Percentiles rank a stretch among this genome's conserved stretches.
phyloP scores from a whole-genome alignment of 2,888 invertebrate genomes.

The Carcina quercana region DNA sequence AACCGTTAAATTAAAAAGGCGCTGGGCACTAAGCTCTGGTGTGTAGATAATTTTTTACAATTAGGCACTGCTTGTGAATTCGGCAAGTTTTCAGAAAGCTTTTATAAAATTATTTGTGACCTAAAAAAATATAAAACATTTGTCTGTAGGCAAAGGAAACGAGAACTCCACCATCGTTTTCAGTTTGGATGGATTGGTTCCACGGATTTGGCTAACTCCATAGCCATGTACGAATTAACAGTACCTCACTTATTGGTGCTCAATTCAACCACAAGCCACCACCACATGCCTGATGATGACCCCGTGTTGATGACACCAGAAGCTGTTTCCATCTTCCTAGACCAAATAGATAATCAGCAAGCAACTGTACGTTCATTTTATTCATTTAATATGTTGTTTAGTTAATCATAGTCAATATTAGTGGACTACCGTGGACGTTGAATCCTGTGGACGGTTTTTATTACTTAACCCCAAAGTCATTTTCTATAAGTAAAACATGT shows the following conservation, averaged over 20 bases:
- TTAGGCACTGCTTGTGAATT: too few relatives aligned
- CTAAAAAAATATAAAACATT: too few relatives aligned
- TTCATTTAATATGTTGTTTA: neutral
- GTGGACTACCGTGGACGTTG: too few relatives aligned
- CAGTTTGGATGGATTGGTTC: slow-evolving; percentile 98
- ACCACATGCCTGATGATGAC: slow-evolving; percentile 92
- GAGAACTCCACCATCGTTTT: slow-evolving; percentile 86
- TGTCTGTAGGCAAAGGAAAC: slow-evolving; percentile 67
- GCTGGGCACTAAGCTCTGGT: too few relatives aligned
- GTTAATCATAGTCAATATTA: too few relatives aligned
- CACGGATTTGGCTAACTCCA: slow-evolving; percentile 92
- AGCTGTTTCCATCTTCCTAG: slow-evolving; percentile 83
- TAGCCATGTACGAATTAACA: slow-evolving; percentile 90
- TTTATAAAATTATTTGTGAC: too few relatives aligned
- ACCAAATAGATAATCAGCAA: slow-evolving; percentile 84
- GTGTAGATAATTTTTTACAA: too few relatives aligned
- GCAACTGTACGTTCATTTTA: slow-evolving; percentile 76
- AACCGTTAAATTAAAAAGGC: too few relatives aligned
- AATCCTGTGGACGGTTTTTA: too few relatives aligned
- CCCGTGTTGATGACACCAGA: slow-evolving; percentile 87
- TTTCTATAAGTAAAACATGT: too few relatives aligned
- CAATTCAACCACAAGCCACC: slow-evolving; percentile 93
- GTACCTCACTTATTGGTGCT: slow-evolving; percentile 92
- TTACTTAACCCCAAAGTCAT: too few relatives aligned
- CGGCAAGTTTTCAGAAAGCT: too few relatives aligned